Percentiles rank a stretch among this genome's conserved stretches.
Evolutionary conservation across 2,113 vertebrate genomes (phyloP).

Genomic region (Lophius piscatorius): DNA sequence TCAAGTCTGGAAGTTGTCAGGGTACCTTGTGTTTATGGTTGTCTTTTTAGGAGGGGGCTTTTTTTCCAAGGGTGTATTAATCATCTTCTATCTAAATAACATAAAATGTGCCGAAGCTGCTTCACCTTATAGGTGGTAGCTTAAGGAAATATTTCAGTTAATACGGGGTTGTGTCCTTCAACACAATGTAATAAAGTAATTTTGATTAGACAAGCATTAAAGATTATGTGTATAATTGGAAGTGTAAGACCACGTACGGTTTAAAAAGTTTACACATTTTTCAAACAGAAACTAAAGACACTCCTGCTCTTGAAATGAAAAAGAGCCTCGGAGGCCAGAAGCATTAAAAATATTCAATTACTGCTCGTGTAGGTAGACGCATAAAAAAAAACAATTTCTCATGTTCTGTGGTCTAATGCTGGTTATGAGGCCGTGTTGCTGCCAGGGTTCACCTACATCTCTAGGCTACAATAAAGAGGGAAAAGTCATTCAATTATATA

Average conservation of each 20-base stretch:
- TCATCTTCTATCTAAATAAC: conserved; percentile 27
- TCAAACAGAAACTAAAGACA: conserved; percentile 52
- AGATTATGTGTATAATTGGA: conserved; percentile 17
- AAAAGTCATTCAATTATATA: conserved; percentile 7
- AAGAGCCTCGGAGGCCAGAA: not conserved
- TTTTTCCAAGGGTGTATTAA: too few relatives aligned
- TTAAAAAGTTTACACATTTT: conserved; percentile 18
- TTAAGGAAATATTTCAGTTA: conserved; percentile 40
- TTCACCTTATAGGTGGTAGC: conserved; percentile 16
- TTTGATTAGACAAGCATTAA: conserved; percentile 23
- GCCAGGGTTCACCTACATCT: not conserved
- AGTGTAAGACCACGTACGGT: conserved; percentile 3
- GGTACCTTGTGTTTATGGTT: conserved; percentile 9
- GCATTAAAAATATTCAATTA: conserved; percentile 56
- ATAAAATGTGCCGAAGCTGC: conserved; percentile 29
- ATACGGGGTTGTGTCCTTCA: conserved; percentile 28
- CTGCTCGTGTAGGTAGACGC: conserved; percentile 26
- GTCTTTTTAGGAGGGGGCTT: conserved; percentile 34
- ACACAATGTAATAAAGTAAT: conserved; percentile 24
- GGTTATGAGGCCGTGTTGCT: conserved; percentile 4
- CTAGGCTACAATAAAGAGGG: not conserved
- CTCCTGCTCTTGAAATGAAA: conserved; percentile 34
- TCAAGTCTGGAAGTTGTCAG: conserved; percentile 32
- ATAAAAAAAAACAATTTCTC: conserved; percentile 35
- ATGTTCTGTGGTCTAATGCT: conserved; percentile 25